These are phyloP conservation scores for Mus caroli DNA, from an alignment of 2,797 vertebrate species.

Conservation along the genomic window DNA sequence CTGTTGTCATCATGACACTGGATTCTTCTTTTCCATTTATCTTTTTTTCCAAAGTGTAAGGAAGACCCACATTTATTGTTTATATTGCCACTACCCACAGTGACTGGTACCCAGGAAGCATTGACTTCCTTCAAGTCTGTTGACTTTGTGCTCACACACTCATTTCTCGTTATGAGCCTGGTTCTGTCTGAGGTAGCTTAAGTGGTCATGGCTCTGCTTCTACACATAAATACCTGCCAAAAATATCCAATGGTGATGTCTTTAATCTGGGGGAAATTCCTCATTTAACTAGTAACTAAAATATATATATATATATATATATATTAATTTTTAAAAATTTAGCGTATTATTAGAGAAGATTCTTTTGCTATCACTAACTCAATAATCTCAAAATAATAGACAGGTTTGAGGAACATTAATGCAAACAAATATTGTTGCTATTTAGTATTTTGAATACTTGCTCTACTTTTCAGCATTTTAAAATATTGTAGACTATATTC, in stretches of 20 bases:
- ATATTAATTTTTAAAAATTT: too few species aligned
- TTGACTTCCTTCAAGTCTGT: not conserved
- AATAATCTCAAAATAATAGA: constrained; percentile 16
- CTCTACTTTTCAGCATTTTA: not conserved
- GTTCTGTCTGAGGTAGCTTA: not conserved
- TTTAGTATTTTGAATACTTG: constrained; percentile 7
- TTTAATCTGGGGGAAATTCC: not conserved
- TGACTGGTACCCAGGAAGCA: not conserved
- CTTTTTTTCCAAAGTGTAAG: not conserved
- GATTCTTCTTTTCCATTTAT: not conserved
- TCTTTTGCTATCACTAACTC: constrained; percentile 9
- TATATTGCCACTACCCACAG: not conserved
- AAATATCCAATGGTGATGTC: not conserved
- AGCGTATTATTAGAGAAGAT: not conserved
- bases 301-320: too few species aligned
- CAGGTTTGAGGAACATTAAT: not conserved
- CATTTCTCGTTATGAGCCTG: not conserved
- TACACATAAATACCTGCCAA: not conserved
- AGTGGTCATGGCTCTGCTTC: not conserved
- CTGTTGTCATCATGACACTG: not conserved
- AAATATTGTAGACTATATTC: constrained; percentile 8
- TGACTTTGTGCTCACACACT: not conserved
- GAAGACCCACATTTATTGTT: not conserved
- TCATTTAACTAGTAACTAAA: not conserved
- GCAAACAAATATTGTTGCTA: constrained; percentile 17